phyloP scores from a whole-genome alignment of 2,113 vertebrate genomes.

The Taurulus bubalis region DNA sequence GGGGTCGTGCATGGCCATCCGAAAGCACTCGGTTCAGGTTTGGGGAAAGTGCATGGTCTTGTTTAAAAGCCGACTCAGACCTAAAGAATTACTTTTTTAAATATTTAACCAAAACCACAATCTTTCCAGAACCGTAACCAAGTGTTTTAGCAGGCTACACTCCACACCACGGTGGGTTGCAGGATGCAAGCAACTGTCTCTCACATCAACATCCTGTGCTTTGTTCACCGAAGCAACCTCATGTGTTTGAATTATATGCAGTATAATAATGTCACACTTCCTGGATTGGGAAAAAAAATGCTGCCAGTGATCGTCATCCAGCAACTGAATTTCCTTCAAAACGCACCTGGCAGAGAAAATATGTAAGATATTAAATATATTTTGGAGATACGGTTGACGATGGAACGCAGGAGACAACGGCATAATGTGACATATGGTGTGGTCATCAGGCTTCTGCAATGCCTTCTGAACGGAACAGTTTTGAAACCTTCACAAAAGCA shows the following conservation, averaged over 20 bases:
- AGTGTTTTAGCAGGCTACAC: neutral
- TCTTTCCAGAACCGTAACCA: neutral
- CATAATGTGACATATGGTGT: neutral
- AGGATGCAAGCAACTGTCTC: neutral
- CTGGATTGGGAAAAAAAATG: neutral
- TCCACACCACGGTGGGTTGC: neutral
- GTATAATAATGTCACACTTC: neutral
- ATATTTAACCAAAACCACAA: neutral
- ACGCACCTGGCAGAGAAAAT: conserved; percentile 3
- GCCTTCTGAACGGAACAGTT: neutral
- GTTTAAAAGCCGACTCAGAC: neutral
- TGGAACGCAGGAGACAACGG: neutral
- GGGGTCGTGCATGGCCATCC: neutral
- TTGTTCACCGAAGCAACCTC: neutral
- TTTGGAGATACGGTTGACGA: neutral
- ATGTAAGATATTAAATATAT: neutral
- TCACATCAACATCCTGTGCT: neutral
- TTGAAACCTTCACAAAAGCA: neutral
- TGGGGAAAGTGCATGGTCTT: neutral
- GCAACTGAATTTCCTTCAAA: neutral
- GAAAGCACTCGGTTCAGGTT: neutral
- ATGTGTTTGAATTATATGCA: neutral
- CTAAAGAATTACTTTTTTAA: neutral
- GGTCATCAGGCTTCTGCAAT: neutral
- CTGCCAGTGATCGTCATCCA: neutral